A percentile compares a stretch with the other conserved stretches of the same genome.
Conservation (phyloP, 2,113 vertebrate species). For the Oryzias woworae region DNA sequence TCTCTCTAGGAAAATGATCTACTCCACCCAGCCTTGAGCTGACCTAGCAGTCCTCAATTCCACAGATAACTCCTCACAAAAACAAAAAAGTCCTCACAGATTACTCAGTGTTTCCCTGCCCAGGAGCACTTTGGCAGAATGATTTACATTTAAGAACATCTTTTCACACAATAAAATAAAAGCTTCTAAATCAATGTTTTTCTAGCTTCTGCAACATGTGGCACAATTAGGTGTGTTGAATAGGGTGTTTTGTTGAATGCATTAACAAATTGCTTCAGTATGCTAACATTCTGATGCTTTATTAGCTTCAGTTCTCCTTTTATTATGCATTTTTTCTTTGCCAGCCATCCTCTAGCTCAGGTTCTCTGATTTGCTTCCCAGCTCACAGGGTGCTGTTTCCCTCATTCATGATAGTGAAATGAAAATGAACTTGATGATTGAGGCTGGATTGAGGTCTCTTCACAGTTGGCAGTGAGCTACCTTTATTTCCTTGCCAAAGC, state of each 20-base stretch:
- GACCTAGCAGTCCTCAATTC: slow-evolving; percentile 24
- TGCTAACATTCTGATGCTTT: too few relatives aligned
- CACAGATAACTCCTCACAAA: too few relatives aligned
- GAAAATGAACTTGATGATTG: slow-evolving; percentile 5
- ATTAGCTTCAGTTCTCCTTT: slow-evolving; percentile 2
- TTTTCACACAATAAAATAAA: background rate
- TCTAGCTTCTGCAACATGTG: slow-evolving; percentile 12
- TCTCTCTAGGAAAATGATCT: slow-evolving; percentile 45
- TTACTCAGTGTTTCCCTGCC: slow-evolving; percentile 8
- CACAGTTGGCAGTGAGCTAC: slow-evolving; percentile 6
- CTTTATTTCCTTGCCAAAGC: slow-evolving; percentile 23
- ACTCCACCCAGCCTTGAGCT: slow-evolving; percentile 37
- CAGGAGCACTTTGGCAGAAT: slow-evolving; percentile 9
- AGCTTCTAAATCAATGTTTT: slow-evolving; percentile 4
- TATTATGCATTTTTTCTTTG: slow-evolving; percentile 14
- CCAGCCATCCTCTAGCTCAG: slow-evolving; percentile 9
- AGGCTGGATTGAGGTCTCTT: slow-evolving; percentile 3
- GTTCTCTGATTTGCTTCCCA: slow-evolving; percentile 27
- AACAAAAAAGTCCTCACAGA: too few relatives aligned
- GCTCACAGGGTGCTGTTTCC: slow-evolving; percentile 15
- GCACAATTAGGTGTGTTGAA: slow-evolving; percentile 10
- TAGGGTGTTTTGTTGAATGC: slow-evolving; percentile 9
- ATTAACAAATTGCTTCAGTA: slow-evolving; percentile 13
- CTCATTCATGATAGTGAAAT: slow-evolving; percentile 21
- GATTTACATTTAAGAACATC: background rate